Evolutionary conservation across 2,797 vertebrate genomes (phyloP).

Genomic region (Tragelaphus eurycerus): DNA sequence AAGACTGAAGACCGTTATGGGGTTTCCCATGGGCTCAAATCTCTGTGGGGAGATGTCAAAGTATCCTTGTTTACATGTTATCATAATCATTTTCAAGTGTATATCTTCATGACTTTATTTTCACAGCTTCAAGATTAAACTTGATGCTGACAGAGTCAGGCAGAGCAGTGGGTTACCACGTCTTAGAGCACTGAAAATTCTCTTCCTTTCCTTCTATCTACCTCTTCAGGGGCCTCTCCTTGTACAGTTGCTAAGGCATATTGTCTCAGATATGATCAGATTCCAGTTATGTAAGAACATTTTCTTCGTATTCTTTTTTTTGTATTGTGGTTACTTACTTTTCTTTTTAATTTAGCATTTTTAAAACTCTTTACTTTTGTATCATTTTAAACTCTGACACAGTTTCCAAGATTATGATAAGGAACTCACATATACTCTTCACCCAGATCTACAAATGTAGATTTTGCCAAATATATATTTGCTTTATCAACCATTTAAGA

Average conservation of each 20-base stretch:
- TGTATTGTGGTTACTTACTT: neutral
- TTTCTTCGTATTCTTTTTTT: neutral
- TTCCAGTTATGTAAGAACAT: neutral
- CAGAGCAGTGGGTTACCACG: neutral
- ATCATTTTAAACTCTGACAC: constrained; percentile 37
- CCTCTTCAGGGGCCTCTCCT: neutral
- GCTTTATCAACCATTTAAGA: neutral
- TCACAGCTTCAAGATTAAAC: neutral
- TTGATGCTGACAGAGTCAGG: neutral
- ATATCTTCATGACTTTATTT: neutral
- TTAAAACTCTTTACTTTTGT: neutral
- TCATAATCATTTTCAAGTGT: neutral
- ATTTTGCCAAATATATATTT: neutral
- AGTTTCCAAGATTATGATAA: neutral
- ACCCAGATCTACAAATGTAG: neutral
- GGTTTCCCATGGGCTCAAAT: neutral
- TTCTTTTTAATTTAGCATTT: neutral
- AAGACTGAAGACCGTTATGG: neutral
- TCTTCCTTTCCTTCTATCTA: neutral
- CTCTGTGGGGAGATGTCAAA: neutral
- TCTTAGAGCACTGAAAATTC: neutral
- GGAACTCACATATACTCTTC: neutral
- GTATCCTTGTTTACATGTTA: neutral
- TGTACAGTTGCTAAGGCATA: neutral
- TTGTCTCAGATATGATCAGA: neutral